Evolutionary conservation across 2,888 invertebrate species (phyloP).

Genomic region (Entomobrya proxima): DNA sequence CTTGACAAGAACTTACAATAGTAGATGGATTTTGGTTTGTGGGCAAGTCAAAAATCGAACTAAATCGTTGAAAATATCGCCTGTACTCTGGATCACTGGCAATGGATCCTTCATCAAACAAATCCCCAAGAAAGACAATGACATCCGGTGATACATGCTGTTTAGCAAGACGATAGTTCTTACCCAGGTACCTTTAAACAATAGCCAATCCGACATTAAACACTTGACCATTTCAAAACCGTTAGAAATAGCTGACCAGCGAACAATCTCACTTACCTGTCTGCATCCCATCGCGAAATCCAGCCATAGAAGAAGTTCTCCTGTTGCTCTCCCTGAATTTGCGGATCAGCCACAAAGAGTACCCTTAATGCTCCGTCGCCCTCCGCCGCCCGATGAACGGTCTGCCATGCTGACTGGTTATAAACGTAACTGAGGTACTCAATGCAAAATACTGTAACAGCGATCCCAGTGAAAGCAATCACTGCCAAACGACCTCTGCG

Average conservation of each 20-base stretch:
- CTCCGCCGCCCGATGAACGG: slow-evolving; percentile 76
- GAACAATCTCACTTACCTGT: slow-evolving; percentile 82
- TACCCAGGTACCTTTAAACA: slow-evolving; percentile 84
- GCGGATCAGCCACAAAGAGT: slow-evolving; percentile 92
- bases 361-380: slow-evolving; percentile 81
- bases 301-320: slow-evolving; percentile 84
- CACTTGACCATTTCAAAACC: not conserved
- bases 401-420: slow-evolving; percentile 79
- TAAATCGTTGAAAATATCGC: slow-evolving; percentile 86
- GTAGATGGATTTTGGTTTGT: slow-evolving; percentile 69
- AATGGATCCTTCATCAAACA: slow-evolving; percentile 95
- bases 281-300: slow-evolving; percentile 90
- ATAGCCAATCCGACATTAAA: slow-evolving; percentile 4
- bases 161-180: slow-evolving; percentile 86
- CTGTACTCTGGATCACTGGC: slow-evolving; percentile 85
- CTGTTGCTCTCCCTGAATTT: slow-evolving; percentile 89
- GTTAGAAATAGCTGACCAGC: not conserved
- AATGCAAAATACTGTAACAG: slow-evolving; percentile 78
- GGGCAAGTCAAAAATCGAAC: slow-evolving; percentile 81
- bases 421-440: slow-evolving; percentile 81
- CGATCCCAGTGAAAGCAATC: slow-evolving; percentile 48
- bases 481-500: slow-evolving; percentile 46
- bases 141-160: slow-evolving; percentile 87
- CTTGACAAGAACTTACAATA: slow-evolving; percentile 18
- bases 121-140: slow-evolving; percentile 93